Evolutionary conservation across 2,113 vertebrate species (phyloP).

Genomic region (Oncorhynchus mykiss): DNA sequence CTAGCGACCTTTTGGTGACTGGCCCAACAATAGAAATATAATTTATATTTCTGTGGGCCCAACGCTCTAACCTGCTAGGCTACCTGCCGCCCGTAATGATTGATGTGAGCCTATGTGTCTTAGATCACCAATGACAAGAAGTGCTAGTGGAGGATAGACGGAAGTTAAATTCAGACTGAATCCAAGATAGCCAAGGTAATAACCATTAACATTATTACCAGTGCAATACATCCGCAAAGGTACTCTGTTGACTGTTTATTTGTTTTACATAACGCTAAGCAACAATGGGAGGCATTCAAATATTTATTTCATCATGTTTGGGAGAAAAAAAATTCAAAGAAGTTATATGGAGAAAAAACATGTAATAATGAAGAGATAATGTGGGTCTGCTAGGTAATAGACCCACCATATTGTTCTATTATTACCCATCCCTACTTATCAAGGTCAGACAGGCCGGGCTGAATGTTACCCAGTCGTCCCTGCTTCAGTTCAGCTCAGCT

Average conservation of each 20-base stretch:
- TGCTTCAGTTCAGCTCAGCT: conserved; percentile 30
- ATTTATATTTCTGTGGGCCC: too few relatives aligned
- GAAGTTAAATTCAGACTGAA: too few relatives aligned
- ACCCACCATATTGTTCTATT: conserved; percentile 12
- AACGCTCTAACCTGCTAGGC: too few relatives aligned
- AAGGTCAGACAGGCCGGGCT: too few relatives aligned
- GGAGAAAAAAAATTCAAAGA: conserved; percentile 54
- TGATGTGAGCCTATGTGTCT: too few relatives aligned
- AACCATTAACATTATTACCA: too few relatives aligned
- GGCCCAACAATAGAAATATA: too few relatives aligned
- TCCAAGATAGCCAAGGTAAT: too few relatives aligned
- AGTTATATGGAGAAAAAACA: conserved; percentile 34
- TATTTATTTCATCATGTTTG: conserved; percentile 64
- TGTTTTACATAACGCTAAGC: conserved; percentile 22
- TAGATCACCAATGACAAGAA: too few relatives aligned
- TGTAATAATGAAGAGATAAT: conserved; percentile 29
- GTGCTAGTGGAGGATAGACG: too few relatives aligned
- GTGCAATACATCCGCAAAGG: background rate
- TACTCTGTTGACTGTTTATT: background rate
- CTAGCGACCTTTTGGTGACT: too few relatives aligned
- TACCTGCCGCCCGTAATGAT: too few relatives aligned
- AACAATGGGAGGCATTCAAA: conserved; percentile 44
- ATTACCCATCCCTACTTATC: background rate
- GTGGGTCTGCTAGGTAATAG: conserved; percentile 5
- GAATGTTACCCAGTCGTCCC: background rate